Percentiles rank a stretch among this genome's conserved stretches.
Conservation (phyloP, 2,888 invertebrate genomes). For the Rhamphomyia laevipes region DNA sequence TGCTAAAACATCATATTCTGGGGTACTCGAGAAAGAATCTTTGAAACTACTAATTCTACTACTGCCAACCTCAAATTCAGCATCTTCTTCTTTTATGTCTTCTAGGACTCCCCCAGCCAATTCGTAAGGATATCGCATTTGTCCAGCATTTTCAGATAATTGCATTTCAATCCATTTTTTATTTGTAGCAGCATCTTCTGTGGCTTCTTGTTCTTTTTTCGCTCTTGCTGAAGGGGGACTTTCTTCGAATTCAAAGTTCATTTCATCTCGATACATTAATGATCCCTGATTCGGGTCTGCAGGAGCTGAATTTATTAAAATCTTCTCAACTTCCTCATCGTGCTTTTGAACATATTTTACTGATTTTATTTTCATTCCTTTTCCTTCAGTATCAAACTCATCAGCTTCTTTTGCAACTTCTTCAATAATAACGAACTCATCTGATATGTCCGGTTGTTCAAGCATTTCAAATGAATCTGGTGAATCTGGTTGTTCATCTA, state of each 20-base stretch:
- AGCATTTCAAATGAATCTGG: constrained; percentile 82
- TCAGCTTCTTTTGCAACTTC: constrained; percentile 79
- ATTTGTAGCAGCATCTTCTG: constrained; percentile 60
- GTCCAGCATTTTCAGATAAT: constrained; percentile 45
- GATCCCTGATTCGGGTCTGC: constrained; percentile 48
- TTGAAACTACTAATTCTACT: constrained; percentile 61
- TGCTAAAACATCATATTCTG: constrained; percentile 78
- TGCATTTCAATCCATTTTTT: constrained; percentile 88
- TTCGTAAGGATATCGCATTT: constrained; percentile 60
- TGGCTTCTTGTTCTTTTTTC: constrained; percentile 43
- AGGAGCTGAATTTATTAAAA: constrained; percentile 56
- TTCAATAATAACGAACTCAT: constrained; percentile 79
- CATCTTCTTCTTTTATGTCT: constrained; percentile 89
- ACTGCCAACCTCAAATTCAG: constrained; percentile 74
- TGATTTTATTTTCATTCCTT: constrained; percentile 57
- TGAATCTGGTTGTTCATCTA: constrained; percentile 52
- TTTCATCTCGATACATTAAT: constrained; percentile 44
- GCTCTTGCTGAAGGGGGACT: constrained; percentile 41
- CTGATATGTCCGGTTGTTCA: constrained; percentile 75
- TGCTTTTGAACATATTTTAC: constrained; percentile 46
- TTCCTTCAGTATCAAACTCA: constrained; percentile 71
- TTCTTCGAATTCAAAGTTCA: constrained; percentile 61
- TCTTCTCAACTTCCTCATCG: constrained; percentile 59
- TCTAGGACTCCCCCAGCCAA: constrained; percentile 74
- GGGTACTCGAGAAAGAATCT: constrained; percentile 83